phyloP scores from a whole-genome alignment of 2,113 vertebrate species.

The Poecile atricapillus region DNA sequence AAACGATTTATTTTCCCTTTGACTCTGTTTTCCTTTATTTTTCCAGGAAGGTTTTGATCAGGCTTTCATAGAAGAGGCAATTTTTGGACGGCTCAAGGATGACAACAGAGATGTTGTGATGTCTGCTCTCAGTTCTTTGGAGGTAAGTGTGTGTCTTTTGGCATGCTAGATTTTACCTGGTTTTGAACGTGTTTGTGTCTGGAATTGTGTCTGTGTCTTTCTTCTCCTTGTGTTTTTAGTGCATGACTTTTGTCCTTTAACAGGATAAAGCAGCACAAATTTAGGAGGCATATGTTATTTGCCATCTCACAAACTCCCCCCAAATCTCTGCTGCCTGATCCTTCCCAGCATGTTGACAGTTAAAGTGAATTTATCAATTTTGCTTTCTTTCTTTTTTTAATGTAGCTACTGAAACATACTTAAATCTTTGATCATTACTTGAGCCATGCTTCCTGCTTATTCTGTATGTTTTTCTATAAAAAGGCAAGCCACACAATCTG shows the following conservation, averaged over 20 bases:
- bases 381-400: neutral
- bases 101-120: conserved; percentile 82
- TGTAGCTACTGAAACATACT: neutral
- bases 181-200: neutral
- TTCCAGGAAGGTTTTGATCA: conserved; percentile 82
- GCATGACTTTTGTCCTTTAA: neutral
- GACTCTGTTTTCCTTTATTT: neutral
- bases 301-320: neutral
- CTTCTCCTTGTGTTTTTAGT: neutral
- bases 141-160: conserved; percentile 69
- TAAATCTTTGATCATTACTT: neutral
- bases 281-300: neutral
- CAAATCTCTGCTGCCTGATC: neutral
- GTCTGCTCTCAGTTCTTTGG: conserved; percentile 77
- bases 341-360: neutral
- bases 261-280: neutral
- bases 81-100: conserved; percentile 83
- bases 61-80: conserved; percentile 83
- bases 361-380: neutral
- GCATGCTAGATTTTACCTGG: neutral
- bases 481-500: neutral
- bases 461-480: neutral
- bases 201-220: neutral
- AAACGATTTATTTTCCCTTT: neutral
- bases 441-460: neutral